These are phyloP conservation scores for Littorina saxatilis DNA, from an alignment of 1,140 invertebrate genomes.

Conservation along the genomic window DNA sequence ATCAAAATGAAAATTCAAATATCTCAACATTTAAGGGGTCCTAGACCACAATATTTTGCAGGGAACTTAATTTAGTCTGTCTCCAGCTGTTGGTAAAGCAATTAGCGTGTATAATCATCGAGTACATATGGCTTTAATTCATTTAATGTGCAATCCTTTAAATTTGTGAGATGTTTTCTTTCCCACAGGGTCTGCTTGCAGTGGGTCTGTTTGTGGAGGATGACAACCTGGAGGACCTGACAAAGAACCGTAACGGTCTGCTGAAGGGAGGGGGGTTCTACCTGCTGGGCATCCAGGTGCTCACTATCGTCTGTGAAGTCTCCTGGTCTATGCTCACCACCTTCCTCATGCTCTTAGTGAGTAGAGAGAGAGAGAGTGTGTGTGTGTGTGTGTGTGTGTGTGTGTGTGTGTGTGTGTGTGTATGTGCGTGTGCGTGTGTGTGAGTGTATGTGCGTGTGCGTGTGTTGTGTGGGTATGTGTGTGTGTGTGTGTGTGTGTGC, in stretches of 20 bases:
- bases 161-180: too few species aligned
- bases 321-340: constrained; percentile 55
- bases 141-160: too few species aligned
- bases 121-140: too few species aligned
- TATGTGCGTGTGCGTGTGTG: constrained; percentile 50
- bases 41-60: too few species aligned
- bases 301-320: constrained; percentile 56
- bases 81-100: too few species aligned
- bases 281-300: constrained; percentile 64
- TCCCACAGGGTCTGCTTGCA: constrained; percentile 88
- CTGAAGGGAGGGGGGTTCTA: constrained; percentile 81
- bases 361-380: constrained; percentile 17
- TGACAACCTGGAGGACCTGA: constrained; percentile 86
- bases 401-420: constrained; percentile 55
- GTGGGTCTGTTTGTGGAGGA: constrained; percentile 94
- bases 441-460: constrained; percentile 31
- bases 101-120: too few species aligned
- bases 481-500: neutral
- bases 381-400: constrained; percentile 83
- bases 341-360: constrained; percentile 53
- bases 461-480: neutral
- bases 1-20: too few species aligned
- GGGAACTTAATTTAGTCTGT: too few species aligned
- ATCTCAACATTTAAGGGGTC: too few species aligned
- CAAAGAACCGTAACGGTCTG: constrained; percentile 85